phyloP scores from a whole-genome alignment of 2,888 invertebrate genomes.

The Agrotis ipsilon region DNA sequence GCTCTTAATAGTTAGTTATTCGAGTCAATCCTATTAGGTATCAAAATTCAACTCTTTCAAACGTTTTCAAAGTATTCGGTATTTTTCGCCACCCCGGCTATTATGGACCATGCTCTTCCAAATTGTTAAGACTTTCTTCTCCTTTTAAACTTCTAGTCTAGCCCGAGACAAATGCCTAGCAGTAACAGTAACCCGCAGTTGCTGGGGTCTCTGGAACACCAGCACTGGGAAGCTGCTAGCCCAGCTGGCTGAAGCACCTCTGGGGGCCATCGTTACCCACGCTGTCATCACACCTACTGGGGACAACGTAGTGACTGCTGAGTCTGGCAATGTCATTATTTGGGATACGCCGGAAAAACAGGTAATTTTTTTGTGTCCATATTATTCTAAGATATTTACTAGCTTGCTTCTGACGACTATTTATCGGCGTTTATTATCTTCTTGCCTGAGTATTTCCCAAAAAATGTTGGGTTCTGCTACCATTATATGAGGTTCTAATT shows the following conservation, averaged over 20 bases:
- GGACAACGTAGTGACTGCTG: conserved; percentile 96
- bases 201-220: conserved; percentile 98
- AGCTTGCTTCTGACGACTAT: no score
- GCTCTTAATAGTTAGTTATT: no score
- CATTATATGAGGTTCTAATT: no score
- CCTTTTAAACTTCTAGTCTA: conserved; percentile 88
- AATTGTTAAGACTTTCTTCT: background rate
- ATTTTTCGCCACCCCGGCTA: no score
- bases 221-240: conserved; percentile 96
- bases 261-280: conserved; percentile 98
- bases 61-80: no score
- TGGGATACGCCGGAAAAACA: conserved; percentile 93
- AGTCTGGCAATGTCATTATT: conserved; percentile 97
- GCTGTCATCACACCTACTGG: conserved; percentile 97
- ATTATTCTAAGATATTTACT: no score
- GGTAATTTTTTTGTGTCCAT: conserved; percentile 63
- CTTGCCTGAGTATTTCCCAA: no score
- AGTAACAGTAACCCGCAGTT: conserved; percentile 98
- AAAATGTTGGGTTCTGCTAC: no score
- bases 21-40: no score
- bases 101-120: no score
- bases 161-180: conserved; percentile 95
- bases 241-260: conserved; percentile 97
- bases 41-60: no score
- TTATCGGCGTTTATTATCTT: no score